Evolutionary conservation across 2,888 invertebrate genomes (phyloP).

Genomic region (Chironomus tentans): DNA sequence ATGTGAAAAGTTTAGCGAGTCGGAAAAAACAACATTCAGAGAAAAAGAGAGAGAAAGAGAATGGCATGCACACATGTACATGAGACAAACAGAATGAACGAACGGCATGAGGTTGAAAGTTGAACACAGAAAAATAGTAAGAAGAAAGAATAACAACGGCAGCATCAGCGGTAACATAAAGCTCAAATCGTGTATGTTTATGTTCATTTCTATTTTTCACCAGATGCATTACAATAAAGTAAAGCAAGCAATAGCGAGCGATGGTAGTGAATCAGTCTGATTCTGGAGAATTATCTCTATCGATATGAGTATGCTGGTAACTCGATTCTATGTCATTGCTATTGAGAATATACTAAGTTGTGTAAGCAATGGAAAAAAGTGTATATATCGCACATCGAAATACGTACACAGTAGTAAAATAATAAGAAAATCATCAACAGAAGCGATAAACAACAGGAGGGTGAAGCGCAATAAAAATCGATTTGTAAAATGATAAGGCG

Average conservation of each 20-base stretch:
- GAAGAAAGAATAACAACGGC: background rate
- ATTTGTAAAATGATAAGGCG: slow-evolving; percentile 16
- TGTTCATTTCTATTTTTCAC: background rate
- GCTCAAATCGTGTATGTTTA: background rate
- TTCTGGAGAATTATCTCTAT: background rate
- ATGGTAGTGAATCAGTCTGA: too few species aligned
- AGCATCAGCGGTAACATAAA: background rate
- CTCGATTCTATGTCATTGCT: too few species aligned
- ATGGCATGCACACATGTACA: too few species aligned
- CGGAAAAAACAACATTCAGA: slow-evolving; percentile 7
- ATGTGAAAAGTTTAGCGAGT: slow-evolving; percentile 20
- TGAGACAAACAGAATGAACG: background rate
- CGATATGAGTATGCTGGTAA: background rate
- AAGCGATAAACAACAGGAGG: background rate
- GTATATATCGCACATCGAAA: background rate
- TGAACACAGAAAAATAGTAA: too few species aligned
- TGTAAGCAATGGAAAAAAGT: too few species aligned
- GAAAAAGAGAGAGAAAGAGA: background rate
- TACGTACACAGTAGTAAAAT: too few species aligned
- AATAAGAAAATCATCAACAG: too few species aligned
- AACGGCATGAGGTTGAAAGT: background rate
- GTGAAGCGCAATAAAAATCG: slow-evolving; percentile 13
- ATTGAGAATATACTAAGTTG: too few species aligned
- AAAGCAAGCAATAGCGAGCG: background rate
- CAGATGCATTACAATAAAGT: slow-evolving; percentile 9